Percentiles rank a stretch among this genome's conserved stretches.
phyloP scores from a whole-genome alignment of 1,140 invertebrate genomes.

The Conus betulinus region DNA sequence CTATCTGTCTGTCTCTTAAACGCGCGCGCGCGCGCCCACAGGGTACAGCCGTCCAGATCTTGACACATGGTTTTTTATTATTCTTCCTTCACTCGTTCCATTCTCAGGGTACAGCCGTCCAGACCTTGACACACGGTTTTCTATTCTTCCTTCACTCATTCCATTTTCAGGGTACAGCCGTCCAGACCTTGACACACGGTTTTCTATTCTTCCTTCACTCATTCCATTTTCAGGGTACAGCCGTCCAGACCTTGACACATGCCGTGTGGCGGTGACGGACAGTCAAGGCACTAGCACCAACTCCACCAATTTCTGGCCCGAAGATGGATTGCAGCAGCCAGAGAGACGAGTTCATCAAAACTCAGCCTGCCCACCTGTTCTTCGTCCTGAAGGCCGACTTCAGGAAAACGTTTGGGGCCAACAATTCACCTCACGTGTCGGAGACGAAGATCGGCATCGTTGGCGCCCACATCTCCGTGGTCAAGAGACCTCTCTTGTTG shows the following conservation, averaged over 20 bases:
- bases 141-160: not conserved
- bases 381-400: not conserved
- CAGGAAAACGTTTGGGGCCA: not conserved
- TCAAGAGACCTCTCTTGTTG: not conserved
- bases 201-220: no score
- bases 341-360: not conserved
- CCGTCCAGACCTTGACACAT: not conserved
- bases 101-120: no score
- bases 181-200: not conserved
- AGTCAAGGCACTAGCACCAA: not conserved
- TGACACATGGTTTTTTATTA: no score
- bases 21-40: no score
- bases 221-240: not conserved
- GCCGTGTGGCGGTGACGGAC: not conserved
- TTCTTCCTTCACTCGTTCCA: no score
- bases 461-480: not conserved
- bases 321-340: not conserved
- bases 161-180: not conserved
- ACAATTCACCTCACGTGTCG: not conserved
- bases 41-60: no score
- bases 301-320: not conserved
- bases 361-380: not conserved
- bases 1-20: no score
- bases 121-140: no score
- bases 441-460: not conserved